Evolutionary conservation across 2,797 vertebrate genomes (phyloP).

Genomic region (Antrozous pallidus): DNA sequence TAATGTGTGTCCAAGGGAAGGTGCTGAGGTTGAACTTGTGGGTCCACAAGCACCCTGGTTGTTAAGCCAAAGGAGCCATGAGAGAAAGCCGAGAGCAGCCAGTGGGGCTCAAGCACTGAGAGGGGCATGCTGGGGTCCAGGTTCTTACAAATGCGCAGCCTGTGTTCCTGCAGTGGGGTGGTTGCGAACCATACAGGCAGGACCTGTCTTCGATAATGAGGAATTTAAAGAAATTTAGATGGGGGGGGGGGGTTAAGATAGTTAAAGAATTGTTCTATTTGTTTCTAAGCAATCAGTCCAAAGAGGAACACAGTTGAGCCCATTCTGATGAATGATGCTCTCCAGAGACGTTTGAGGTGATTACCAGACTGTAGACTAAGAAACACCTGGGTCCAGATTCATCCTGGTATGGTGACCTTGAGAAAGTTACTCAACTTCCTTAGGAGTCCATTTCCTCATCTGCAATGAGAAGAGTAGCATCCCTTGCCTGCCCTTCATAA

Average conservation of each 20-base stretch:
- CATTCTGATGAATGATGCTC: background rate
- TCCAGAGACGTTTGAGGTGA: background rate
- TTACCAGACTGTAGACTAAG: background rate
- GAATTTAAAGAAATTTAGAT: background rate
- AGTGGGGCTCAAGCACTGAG: background rate
- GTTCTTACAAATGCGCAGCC: background rate
- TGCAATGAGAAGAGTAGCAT: background rate
- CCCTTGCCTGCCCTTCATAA: too few relatives aligned
- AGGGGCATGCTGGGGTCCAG: background rate
- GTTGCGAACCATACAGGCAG: background rate
- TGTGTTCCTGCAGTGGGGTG: background rate
- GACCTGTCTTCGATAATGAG: background rate
- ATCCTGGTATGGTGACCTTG: background rate
- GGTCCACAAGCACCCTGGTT: background rate
- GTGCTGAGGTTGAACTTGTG: background rate
- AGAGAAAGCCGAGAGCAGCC: background rate
- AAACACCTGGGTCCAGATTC: background rate
- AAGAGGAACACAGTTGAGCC: background rate
- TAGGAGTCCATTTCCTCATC: background rate
- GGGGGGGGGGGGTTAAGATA: too few relatives aligned
- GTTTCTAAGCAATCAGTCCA: background rate
- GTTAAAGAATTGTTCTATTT: background rate
- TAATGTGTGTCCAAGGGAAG: background rate
- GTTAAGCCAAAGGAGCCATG: background rate
- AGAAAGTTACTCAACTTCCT: background rate